Evolutionary conservation across 2,113 vertebrate species (phyloP).

Genomic region (Rattus norvegicus): DNA sequence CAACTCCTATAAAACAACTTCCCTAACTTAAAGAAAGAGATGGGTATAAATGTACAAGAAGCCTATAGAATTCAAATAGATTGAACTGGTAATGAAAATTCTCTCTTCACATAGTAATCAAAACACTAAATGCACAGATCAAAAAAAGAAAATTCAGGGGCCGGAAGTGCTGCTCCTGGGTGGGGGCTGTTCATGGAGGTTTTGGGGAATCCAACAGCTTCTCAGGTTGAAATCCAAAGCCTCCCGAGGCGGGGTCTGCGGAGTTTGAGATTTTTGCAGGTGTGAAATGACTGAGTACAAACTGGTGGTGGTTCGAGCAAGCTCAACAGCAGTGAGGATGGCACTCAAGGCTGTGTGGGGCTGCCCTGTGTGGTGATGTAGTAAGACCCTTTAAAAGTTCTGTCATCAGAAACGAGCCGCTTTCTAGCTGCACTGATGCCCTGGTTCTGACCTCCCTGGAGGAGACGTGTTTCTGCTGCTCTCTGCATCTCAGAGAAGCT

Average conservation of each 20-base stretch:
- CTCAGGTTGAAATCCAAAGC: background rate
- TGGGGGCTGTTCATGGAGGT: slow-evolving; percentile 83
- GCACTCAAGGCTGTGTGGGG: slow-evolving; percentile 91
- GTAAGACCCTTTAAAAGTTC: slow-evolving; percentile 71
- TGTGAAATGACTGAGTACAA: slow-evolving; percentile 94
- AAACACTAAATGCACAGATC: no score
- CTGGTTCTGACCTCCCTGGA: slow-evolving; percentile 85
- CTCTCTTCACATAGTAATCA: no score
- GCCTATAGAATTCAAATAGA: no score
- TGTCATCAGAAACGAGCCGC: slow-evolving; percentile 72
- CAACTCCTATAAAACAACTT: no score
- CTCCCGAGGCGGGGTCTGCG: slow-evolving; percentile 25
- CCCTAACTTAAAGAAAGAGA: no score
- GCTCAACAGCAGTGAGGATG: slow-evolving; percentile 92
- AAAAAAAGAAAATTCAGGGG: background rate
- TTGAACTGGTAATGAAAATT: no score
- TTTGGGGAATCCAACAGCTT: slow-evolving; percentile 75
- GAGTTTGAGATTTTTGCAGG: slow-evolving; percentile 67
- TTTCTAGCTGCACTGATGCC: slow-evolving; percentile 82
- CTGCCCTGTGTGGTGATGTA: slow-evolving; percentile 92
- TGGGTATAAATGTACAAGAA: no score
- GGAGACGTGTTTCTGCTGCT: slow-evolving; percentile 77
- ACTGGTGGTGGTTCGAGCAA: slow-evolving; percentile 93
- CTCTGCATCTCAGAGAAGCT: slow-evolving; percentile 79
- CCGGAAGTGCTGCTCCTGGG: slow-evolving; percentile 81